phyloP scores from a whole-genome alignment of 2,113 vertebrate species.

The Eurypyga helias region DNA sequence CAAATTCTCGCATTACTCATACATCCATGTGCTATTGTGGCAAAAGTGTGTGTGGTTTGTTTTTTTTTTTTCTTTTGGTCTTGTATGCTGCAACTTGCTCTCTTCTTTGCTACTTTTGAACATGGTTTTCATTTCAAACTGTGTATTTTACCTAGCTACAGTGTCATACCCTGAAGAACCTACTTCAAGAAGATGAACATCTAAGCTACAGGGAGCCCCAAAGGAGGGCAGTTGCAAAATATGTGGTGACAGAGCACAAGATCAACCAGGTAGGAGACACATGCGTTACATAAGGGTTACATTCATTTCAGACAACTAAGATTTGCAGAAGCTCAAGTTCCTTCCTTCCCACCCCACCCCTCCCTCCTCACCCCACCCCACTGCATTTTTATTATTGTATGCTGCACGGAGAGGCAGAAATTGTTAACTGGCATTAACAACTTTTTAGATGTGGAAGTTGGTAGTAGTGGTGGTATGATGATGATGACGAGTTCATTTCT shows the following conservation, averaged over 20 bases:
- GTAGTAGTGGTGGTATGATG: not conserved
- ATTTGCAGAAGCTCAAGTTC: constrained; percentile 53
- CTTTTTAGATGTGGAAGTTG: not conserved
- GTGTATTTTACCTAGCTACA: not conserved
- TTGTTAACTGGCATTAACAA: not conserved
- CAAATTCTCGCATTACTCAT: not conserved
- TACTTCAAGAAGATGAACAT: not conserved
- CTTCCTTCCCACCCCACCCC: not conserved
- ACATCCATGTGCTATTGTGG: not conserved
- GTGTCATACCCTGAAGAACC: not conserved
- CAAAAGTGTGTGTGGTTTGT: not conserved
- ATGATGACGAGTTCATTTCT: not conserved
- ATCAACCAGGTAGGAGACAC: not conserved
- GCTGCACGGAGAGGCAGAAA: not conserved
- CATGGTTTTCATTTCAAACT: not conserved
- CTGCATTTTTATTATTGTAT: not conserved
- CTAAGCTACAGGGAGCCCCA: not conserved
- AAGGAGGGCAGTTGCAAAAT: not conserved
- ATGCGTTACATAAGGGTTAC: not conserved
- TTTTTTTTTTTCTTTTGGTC: not conserved
- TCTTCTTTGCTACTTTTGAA: not conserved
- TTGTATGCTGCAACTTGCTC: not conserved
- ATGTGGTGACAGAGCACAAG: not conserved
- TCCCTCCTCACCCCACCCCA: not conserved
- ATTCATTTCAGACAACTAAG: not conserved